Conservation (phyloP, 1,140 invertebrate species). For the Drosophila takahashii region DNA sequence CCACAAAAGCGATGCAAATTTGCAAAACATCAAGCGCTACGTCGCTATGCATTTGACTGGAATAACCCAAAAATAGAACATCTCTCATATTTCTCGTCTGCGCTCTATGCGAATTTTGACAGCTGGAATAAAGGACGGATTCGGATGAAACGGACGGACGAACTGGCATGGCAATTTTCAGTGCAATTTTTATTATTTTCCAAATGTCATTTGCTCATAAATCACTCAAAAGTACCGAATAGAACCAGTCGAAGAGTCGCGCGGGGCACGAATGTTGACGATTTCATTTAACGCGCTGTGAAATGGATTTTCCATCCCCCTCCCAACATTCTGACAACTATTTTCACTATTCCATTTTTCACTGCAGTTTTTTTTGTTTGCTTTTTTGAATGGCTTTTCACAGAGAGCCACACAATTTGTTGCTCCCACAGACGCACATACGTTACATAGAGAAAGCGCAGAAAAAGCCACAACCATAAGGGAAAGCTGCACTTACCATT, state of each 20-base stretch:
- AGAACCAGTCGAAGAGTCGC: neutral
- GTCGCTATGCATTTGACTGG: slow-evolving; percentile 54
- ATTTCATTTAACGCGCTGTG: slow-evolving; percentile 53
- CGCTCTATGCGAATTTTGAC: slow-evolving; percentile 51
- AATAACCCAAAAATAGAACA: neutral
- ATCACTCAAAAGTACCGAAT: slow-evolving; percentile 59
- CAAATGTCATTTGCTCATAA: slow-evolving; percentile 71
- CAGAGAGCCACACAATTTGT: slow-evolving; percentile 5
- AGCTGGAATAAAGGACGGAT: slow-evolving; percentile 31
- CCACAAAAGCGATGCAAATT: slow-evolving; percentile 69
- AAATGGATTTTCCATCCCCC: slow-evolving; percentile 21
- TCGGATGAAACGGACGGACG: slow-evolving; percentile 3
- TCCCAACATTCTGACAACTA: neutral
- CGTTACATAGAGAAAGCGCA: neutral
- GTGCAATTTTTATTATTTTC: slow-evolving; percentile 69
- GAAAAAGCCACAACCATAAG: slow-evolving; percentile 34
- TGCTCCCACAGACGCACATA: neutral
- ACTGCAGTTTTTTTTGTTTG: slow-evolving; percentile 1
- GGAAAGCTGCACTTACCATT: slow-evolving; percentile 75
- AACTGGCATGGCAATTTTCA: slow-evolving; percentile 58
- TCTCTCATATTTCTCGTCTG: slow-evolving; percentile 35
- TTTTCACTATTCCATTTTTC: slow-evolving; percentile 36
- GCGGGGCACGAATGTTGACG: slow-evolving; percentile 38
- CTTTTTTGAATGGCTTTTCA: slow-evolving; percentile 35
- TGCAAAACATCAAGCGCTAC: slow-evolving; percentile 57